Conservation (phyloP, 2,888 invertebrate species). For the Serrognathus titanus region DNA sequence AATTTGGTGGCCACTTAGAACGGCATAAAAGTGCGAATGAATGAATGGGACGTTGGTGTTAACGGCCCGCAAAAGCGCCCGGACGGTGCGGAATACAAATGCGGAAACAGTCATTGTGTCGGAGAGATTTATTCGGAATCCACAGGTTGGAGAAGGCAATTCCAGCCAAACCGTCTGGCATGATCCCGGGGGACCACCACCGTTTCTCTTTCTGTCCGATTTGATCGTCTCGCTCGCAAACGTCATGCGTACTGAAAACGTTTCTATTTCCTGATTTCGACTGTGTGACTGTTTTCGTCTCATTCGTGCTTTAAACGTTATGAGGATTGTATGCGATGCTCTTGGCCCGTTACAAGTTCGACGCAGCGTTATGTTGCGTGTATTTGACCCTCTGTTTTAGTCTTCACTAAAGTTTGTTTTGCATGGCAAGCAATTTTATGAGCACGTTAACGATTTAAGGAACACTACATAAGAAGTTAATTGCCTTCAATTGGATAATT, state of each 20-base stretch:
- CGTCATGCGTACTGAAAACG: conserved; percentile 39
- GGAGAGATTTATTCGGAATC: conserved; percentile 49
- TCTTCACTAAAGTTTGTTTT: too few relatives aligned
- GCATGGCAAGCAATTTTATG: too few relatives aligned
- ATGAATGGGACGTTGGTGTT: neutral
- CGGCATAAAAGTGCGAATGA: neutral
- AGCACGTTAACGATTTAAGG: too few relatives aligned
- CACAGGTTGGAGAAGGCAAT: conserved; percentile 44
- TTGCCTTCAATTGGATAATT: too few relatives aligned
- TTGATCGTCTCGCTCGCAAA: conserved; percentile 42
- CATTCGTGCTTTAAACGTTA: conserved; percentile 6
- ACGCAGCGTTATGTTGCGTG: neutral
- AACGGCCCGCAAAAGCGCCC: conserved; percentile 4
- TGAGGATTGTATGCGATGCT: neutral
- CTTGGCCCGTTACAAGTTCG: neutral
- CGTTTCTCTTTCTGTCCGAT: conserved; percentile 46
- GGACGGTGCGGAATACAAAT: conserved; percentile 25
- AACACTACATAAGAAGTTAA: too few relatives aligned
- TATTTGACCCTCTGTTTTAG: neutral
- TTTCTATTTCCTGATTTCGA: conserved; percentile 37
- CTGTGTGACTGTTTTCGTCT: conserved; percentile 24
- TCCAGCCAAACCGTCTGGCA: conserved; percentile 44
- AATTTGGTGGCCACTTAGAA: neutral
- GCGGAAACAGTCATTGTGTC: conserved; percentile 31
- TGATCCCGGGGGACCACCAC: conserved; percentile 39